These are phyloP conservation scores for Virgularia gustaviana DNA, from an alignment of 92 coral and sea anemone genomes.

Conservation along the genomic window DNA sequence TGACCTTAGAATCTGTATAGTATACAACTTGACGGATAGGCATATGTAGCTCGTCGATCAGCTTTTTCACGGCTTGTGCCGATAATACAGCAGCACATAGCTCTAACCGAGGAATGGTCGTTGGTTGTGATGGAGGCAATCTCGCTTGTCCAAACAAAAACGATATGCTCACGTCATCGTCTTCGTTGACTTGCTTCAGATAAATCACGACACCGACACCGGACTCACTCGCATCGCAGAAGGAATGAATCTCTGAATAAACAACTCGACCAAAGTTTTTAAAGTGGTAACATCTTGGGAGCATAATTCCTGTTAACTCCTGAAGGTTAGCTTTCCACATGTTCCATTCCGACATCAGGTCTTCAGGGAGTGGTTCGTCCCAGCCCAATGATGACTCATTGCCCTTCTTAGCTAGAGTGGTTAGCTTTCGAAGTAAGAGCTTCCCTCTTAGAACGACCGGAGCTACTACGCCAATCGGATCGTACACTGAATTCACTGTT, in stretches of 20 bases:
- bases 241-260: too few species aligned
- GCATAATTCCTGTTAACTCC: constrained; percentile 1
- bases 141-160: constrained; percentile 22
- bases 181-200: constrained; percentile 41
- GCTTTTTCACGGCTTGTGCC: constrained; percentile 37
- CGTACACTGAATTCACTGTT: constrained; percentile 20
- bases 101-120: constrained; percentile 42
- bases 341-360: constrained; percentile 20
- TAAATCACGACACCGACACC: constrained; percentile 32
- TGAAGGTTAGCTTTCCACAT: constrained; percentile 27
- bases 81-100: constrained; percentile 53
- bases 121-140: constrained; percentile 45
- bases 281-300: constrained; percentile 28
- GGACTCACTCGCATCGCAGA: too few species aligned
- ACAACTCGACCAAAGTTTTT: constrained; percentile 17
- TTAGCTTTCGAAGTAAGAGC: constrained; percentile 34
- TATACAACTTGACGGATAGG: constrained; percentile 9
- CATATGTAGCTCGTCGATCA: constrained; percentile 32
- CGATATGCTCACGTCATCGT: not conserved
- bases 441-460: constrained; percentile 35
- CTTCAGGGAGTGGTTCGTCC: constrained; percentile 41
- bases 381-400: constrained; percentile 21
- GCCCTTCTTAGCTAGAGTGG: constrained; percentile 22
- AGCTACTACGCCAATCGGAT: constrained; percentile 31
- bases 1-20: constrained; percentile 49